Evolutionary conservation across 1,140 invertebrate genomes (phyloP), one percentile per base, ranked within the genome.

Genomic region (Euwallacea similis): DNA sequence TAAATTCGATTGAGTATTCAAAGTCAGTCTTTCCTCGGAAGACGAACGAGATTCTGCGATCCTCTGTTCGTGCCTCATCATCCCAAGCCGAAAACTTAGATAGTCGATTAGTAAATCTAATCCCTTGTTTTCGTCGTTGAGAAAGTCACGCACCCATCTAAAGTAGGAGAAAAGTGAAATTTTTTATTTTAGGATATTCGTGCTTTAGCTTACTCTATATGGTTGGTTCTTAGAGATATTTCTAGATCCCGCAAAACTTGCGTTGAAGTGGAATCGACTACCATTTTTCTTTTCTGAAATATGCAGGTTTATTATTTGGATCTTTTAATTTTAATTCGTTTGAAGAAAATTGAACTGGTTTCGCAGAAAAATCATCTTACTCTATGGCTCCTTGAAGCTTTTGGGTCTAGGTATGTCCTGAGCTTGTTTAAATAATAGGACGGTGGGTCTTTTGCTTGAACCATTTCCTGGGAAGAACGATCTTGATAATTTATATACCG

Each of bases 91-190:
- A 85, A 96, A 97, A 83, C 93, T 96, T 71, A 99, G 87, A 86
- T 99, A 99, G 83, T 98, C 96, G 69, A 99, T 94, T 65, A 99
- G 85, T 50, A 98, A 94, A 83, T 98, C 96, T 64, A 99, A 83
- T 4, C 98, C 98, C 82, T 94, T 91, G 84, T 99, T 98, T 70
- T 94, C 89, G 75, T 98, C 95, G 83, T 96, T 94, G 50, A 99
- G 85, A 84, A 99, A 99, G 83, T 98, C 95, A 77, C 95, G 88
- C 43, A 99, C 98, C 98, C 98, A 99, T 85, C 95, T 96, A 63
- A 54, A 74, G 44, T 16, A 33, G 21, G 21, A 1, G 21, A 33
- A 33, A 33, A 66, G 9, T 47, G 7, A 71, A 46, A 42, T 2
- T 66, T n/a, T 33, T 33, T 33, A 33, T 33, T 33, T 33, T 33